Evolutionary conservation across 1,140 invertebrate species (phyloP), one percentile per base, ranked within the genome.

Genomic region (Calliopsis andreniformis): DNA sequence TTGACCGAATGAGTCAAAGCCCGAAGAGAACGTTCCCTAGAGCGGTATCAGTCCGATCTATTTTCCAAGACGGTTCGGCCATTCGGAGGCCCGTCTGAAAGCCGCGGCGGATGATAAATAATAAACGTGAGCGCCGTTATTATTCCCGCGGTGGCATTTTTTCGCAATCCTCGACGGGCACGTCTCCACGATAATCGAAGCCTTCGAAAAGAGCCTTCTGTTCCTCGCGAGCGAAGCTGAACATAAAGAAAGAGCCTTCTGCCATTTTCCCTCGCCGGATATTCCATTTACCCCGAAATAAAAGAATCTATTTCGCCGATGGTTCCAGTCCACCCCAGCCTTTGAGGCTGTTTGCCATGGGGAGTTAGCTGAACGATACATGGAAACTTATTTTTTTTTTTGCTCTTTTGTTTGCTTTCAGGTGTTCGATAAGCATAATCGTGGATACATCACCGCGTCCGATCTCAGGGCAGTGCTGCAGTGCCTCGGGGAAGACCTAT

Each of bases 381-480:
- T 39, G 18, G 32, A 39, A 18, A 3, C 32, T 20, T 7, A 16
- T 18, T 35, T 18, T 58, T n/a, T 16, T 25, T 32, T 18, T 18
- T 20, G 14, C 53, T 66, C n/a, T 25, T 39, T 55, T 42, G 4
- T 73, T 30, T 43, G 39, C 78, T 92, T 91, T 23, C 87, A 94
- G 93, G 93, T 94, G 2, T 97, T 97, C 84, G 96, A 97, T 87
- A 97, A 97, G 86, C 96, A 97, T 84, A 97, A 97, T 90, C 94
- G 96, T 18, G 96, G 96, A 0, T 97, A 97, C 86, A 97, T 97
- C 72, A 97, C 96, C 35, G 96, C 96, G 3, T 97, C 96, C 0
- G 96, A 97, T 87, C 91, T 97, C 43, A 92, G 96, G 76, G 96
- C 96, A 0, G 96, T 97, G 8, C 90, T 97, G 47, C 96, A 97